These are phyloP conservation scores for Zosterops hypoxanthus DNA, from an alignment of 2,113 vertebrate genomes.

Conservation along the genomic window DNA sequence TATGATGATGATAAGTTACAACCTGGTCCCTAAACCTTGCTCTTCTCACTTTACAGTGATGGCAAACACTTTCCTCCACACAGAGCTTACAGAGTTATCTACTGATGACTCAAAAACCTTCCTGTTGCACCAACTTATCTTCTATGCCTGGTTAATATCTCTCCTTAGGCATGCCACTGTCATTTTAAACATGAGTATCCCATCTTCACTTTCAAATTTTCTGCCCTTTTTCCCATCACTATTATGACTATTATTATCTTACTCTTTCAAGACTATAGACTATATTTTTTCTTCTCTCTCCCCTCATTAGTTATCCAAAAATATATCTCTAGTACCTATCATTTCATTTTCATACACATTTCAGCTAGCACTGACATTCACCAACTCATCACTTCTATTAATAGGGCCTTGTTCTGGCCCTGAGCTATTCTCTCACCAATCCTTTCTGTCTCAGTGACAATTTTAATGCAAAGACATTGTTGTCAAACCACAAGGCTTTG, in stretches of 20 bases:
- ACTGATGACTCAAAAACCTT: neutral
- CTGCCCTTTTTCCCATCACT: neutral
- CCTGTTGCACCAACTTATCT: neutral
- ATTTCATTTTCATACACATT: neutral
- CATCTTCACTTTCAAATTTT: neutral
- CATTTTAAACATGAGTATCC: neutral
- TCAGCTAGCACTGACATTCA: neutral
- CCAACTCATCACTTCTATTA: neutral
- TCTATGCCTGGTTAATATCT: neutral
- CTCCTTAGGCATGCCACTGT: neutral
- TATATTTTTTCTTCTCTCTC: neutral
- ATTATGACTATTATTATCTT: neutral
- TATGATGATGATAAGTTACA: slow-evolving; percentile 67
- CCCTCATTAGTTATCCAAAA: neutral
- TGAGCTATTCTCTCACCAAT: neutral
- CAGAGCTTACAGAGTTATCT: neutral
- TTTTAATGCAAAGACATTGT: neutral
- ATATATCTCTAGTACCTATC: neutral
- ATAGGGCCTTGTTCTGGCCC: neutral
- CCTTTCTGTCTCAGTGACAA: neutral
- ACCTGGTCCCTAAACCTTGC: neutral
- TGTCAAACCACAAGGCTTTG: neutral
- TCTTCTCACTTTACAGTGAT: neutral
- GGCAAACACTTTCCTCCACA: neutral
- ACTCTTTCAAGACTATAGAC: neutral